These are phyloP conservation scores for Notechis scutatus DNA, from an alignment of 2,113 vertebrate species.

Conservation along the genomic window DNA sequence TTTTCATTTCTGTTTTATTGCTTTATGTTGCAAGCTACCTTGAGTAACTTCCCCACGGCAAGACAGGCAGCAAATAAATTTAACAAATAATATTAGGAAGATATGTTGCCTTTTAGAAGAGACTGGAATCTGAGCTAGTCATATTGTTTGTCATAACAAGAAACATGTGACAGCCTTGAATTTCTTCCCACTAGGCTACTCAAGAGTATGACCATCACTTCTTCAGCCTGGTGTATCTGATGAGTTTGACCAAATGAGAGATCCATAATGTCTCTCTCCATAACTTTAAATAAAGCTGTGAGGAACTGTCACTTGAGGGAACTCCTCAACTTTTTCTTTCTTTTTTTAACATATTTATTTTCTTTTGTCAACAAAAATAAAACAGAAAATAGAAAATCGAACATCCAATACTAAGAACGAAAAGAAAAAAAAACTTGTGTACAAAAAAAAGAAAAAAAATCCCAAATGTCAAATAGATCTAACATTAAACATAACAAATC, in stretches of 20 bases:
- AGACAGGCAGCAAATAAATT: too few species aligned
- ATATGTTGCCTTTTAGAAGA: not conserved
- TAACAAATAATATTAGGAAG: not conserved
- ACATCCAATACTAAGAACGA: not conserved
- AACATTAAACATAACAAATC: not conserved
- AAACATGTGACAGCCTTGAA: not conserved
- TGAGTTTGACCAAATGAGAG: not conserved
- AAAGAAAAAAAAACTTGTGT: not conserved
- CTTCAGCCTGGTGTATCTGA: not conserved
- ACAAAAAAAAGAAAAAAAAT: not conserved
- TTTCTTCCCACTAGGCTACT: not conserved
- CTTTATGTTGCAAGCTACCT: too few species aligned
- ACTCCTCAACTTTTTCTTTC: not conserved
- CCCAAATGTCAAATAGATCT: not conserved
- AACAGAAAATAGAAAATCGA: not conserved
- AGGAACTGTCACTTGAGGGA: not conserved
- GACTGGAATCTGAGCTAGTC: not conserved
- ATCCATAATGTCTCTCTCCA: not conserved
- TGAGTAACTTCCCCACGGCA: too few species aligned
- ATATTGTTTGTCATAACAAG: not conserved
- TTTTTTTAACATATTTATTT: not conserved
- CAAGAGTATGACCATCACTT: not conserved
- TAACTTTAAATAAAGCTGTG: not conserved
- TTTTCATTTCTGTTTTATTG: too few species aligned
- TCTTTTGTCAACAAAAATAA: not conserved